phyloP scores from a whole-genome alignment of 2,888 invertebrate species.

The Serrognathus titanus region DNA sequence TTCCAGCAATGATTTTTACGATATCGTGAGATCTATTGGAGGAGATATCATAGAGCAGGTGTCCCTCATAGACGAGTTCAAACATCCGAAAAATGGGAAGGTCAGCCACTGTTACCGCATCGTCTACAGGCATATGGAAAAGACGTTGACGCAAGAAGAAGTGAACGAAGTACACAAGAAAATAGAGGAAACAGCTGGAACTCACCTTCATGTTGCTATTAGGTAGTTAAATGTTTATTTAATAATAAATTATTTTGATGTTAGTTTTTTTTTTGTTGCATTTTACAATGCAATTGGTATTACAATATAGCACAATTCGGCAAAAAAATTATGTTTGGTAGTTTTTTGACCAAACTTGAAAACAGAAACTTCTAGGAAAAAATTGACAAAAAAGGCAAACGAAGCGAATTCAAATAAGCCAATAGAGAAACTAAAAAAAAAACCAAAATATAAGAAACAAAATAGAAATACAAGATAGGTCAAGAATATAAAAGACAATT shows the following conservation, averaged over 20 bases:
- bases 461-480: too few species aligned
- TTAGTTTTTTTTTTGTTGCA: not conserved
- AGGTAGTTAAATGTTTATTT: conserved; percentile 33
- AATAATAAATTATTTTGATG: conserved; percentile 3
- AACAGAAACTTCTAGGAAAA: too few species aligned
- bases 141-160: conserved; percentile 81
- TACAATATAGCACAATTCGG: too few species aligned
- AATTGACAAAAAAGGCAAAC: too few species aligned
- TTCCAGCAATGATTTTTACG: conserved; percentile 85
- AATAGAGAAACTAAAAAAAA: too few species aligned
- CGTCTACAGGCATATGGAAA: conserved; percentile 88
- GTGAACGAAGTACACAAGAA: conserved; percentile 78
- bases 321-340: too few species aligned
- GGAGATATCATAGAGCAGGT: conserved; percentile 95
- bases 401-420: too few species aligned
- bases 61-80: conserved; percentile 78
- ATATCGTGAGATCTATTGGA: conserved; percentile 81
- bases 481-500: too few species aligned
- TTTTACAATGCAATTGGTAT: not conserved
- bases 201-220: conserved; percentile 51
- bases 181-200: conserved; percentile 60
- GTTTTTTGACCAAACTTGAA: too few species aligned
- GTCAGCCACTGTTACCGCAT: conserved; percentile 90
- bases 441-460: too few species aligned
- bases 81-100: conserved; percentile 77